Base-by-base conservation (phyloP, 2,797 vertebrate genomes). In the Gouania willdenowi region DNA sequence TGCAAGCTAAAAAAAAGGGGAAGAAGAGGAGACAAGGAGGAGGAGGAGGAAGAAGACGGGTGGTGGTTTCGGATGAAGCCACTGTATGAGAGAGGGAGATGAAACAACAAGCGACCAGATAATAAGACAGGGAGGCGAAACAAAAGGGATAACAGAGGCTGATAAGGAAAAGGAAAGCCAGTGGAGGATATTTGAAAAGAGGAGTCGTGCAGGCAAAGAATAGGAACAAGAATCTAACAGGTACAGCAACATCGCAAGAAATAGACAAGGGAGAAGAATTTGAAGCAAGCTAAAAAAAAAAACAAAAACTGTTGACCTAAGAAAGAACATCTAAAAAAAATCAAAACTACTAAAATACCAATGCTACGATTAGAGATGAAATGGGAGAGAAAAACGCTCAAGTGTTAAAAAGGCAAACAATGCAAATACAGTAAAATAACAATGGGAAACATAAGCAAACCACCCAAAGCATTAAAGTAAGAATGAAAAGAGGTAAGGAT, bases 1-100 rank as follows among this genome's bases (percentile, higher is more conserved):
- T 59, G 18, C 26, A 41, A 25, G 33, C 27, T 45, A 30, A 54
- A 44, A 12, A 39, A 21, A 53, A n/a, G 41, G 13, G 28, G 25
- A 32, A 15, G 16, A 20, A 17, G 27, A 15, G 10, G 4, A 13
- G 9, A 22, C 3, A 17, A 23, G 8, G 24, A 3, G 12, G 4
- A 24, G 4, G 9, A 20, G 26, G 28, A 29, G 9, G 19, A n/a
- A 22, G n/a, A n/a, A 2, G 8, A 8, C 5, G 23, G 9, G 12
- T 25, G 4, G 14, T 5, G 3, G 11, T 6, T 10, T n/a, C 21
- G 30, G 4, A 22, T 17, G 5, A 5, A 5, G 16, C 28, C n/a
- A n/a, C n/a, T n/a, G 18, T 11, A 8, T 11, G 10, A 23, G 8
- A 16, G 6, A 13, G 31, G 1, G 22, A 8, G 7, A 15, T 7